These are phyloP conservation scores for Caenorhabditis sulstoni DNA, from an alignment of 2,888 invertebrate species.

Conservation along the genomic window DNA sequence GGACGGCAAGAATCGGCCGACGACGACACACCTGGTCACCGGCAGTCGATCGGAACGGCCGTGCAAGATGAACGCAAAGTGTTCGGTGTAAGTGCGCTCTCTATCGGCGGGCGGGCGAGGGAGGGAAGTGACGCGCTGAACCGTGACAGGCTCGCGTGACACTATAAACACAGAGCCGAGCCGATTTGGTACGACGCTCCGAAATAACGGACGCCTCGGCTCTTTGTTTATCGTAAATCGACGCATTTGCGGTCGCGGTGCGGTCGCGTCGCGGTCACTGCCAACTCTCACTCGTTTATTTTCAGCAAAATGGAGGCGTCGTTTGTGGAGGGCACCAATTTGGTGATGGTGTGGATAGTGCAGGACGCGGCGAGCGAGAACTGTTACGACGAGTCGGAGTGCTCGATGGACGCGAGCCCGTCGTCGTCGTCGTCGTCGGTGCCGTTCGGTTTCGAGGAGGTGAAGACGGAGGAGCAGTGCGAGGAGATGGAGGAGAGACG, in stretches of 20 bases:
- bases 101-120: no score
- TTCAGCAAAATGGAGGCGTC: constrained; percentile 77
- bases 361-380: constrained; percentile 68
- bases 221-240: no score
- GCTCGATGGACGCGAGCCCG: constrained; percentile 66
- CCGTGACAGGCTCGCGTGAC: no score
- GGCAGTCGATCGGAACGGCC: constrained; percentile 74
- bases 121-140: no score
- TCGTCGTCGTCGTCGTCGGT: constrained; percentile 47
- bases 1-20: constrained; percentile 55
- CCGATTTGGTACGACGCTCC: no score
- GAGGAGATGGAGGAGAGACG: constrained; percentile 28
- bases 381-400: constrained; percentile 77
- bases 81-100: constrained; percentile 78
- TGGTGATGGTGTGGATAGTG: constrained; percentile 77
- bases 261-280: no score
- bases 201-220: no score
- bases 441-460: constrained; percentile 69
- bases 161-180: no score
- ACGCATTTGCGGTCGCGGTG: no score
- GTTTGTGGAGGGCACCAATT: constrained; percentile 77
- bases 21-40: constrained; percentile 64
- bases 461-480: constrained; percentile 40
- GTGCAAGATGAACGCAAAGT: constrained; percentile 73
- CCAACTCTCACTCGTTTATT: no score